Evolutionary conservation across 2,113 vertebrate genomes (phyloP), one percentile per base, ranked within the genome.

Genomic region (Falcunculus frontatus): DNA sequence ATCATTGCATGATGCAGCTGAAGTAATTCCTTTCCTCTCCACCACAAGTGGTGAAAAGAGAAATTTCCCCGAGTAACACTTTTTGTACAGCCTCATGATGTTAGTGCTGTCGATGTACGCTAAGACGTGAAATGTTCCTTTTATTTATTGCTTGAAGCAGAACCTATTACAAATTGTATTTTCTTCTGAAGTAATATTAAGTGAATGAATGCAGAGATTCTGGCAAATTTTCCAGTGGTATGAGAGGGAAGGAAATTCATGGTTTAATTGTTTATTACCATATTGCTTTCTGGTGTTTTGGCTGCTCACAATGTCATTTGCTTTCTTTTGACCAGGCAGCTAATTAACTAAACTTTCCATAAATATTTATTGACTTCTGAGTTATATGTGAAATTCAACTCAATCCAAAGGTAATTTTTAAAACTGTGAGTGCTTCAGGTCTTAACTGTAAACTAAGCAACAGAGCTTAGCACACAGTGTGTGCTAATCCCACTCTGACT

Each of bases 401-500:
- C 46, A 84, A 39, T 87, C 44, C 80, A 73, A 94, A 82, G 39
- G 53, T 91, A 95, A 59, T 89, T 94, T 80, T 91, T 96, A 76
- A 82, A 95, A 52, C 83, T 46, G 11, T 85, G 55, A 92, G 50
- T 87, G 65, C 39, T 91, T 82, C 75, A 59, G 65, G 56, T 90
- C 57, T 93, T 96, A 95, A 95, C 86, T 89, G 64, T 96, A 94
- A 96, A 91, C 91, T 85, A 59, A 82, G 75, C 75, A 86, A 60
- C 57, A 92, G 90, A 77, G 93, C 60, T 96, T 90, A 96, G 75
- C 30, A 69, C 83, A 77, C 67, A 88, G 82, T 77, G 37, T 89
- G 95, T 77, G 85, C 72, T 97, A 97, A 96, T 96, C 83, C 86
- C 77, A 41, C 44, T 83, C 81, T 91, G 91, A 95, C 90, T 88